Base-by-base conservation (phyloP, 2,113 vertebrate genomes). In the Channa maculata region DNA sequence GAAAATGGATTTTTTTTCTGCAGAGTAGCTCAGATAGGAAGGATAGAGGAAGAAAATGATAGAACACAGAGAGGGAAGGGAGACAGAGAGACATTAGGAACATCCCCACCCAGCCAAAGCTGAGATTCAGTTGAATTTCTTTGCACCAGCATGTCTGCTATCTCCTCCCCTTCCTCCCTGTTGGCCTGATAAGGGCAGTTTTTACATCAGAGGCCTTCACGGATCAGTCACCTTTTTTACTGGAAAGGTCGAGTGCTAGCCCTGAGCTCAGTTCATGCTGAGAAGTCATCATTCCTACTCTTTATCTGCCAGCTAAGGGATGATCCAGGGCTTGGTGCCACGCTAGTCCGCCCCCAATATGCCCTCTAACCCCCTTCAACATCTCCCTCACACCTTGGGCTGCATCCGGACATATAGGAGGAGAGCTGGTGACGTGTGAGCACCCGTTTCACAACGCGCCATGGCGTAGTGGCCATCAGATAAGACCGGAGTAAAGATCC, bases 1-100 rank as follows among this genome's bases (percentile, higher is more conserved):
- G 85, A 86, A 90, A 92, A 86, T 89, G 53, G 84, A 92, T 91
- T 91, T 90, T 91, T 91, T 90, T 89, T 88, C 84, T 89, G 75
- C 83, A 68, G 75, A 79, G 63, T 63, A 71, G 71, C 70, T 77
- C 15, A 68, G 77, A 89, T 83, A 82, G 85, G 83, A 82, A 72
- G 65, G 71, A 76, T 59, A 77, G 73, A 43, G 10, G 43, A 61
- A 73, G 33, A 71, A 57, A 71, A 86, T 44, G 71, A 79, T 5
- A 38, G 59, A 62, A 53, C 71, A 53, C 8, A 57, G 74, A 80
- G 60, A 71, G 52, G 24, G 39, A 34, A 39, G 10, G 34, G 71
- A 58, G 57, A 78, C 85, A 54, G 63, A 68, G 60, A 75, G 49
- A 77, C 59, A 73, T 83, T 71, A 61, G 43, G 37, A 72, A 50